Conservation (phyloP, 1,140 invertebrate genomes). For the Holotrichia oblita region DNA sequence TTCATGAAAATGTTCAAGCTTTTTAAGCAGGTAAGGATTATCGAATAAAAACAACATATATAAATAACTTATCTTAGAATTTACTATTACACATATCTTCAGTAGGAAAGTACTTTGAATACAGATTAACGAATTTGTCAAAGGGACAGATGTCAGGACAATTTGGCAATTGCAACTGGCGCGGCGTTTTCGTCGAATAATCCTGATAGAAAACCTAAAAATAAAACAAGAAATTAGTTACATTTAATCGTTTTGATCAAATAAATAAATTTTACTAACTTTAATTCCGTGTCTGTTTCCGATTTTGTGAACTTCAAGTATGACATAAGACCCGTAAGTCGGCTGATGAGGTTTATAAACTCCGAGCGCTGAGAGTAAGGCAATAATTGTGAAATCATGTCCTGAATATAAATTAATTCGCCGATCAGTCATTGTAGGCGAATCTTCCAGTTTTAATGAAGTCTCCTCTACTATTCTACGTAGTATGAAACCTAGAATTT, state of each 20-base stretch:
- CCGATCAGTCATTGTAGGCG: background rate
- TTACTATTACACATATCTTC: slow-evolving; percentile 32
- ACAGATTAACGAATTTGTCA: slow-evolving; percentile 10
- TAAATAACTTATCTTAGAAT: background rate
- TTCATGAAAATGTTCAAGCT: no score
- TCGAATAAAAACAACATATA: background rate
- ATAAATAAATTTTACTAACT: background rate
- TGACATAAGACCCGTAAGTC: slow-evolving; percentile 50
- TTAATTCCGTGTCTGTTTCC: slow-evolving; percentile 18
- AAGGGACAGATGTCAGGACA: background rate
- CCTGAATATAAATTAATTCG: slow-evolving; percentile 26
- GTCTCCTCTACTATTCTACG: background rate
- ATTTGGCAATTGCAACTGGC: background rate
- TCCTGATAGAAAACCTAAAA: slow-evolving; percentile 33
- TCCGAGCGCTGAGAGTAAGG: slow-evolving; percentile 5
- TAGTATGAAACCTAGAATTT: slow-evolving; percentile 36
- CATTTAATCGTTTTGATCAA: background rate
- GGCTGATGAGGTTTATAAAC: slow-evolving; percentile 49
- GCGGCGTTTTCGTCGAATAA: slow-evolving; percentile 20
- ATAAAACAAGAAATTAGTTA: slow-evolving; percentile 1
- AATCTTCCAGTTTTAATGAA: background rate
- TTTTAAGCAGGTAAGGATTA: background rate
- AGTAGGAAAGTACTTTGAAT: slow-evolving; percentile 31
- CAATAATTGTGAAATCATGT: slow-evolving; percentile 32
- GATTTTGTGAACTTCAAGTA: slow-evolving; percentile 51